Base-by-base conservation (phyloP, 1,140 invertebrate genomes). In the Trigoniulus corallinus region DNA sequence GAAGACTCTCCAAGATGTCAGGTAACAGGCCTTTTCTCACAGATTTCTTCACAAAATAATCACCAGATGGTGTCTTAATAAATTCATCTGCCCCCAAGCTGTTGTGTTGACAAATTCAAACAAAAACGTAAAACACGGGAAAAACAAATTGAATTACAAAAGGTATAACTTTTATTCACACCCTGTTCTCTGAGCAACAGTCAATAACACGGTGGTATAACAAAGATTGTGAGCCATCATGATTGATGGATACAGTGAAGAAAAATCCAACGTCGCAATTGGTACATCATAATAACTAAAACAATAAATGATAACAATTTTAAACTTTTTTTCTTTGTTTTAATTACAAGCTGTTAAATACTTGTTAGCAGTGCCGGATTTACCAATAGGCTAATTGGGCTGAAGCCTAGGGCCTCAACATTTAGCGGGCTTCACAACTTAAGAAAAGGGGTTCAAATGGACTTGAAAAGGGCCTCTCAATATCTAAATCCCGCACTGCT, bases 151-250 rank as follows among this genome's bases (percentile, higher is more conserved):
- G n/a, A n/a, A n/a, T n/a, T n/a, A n/a, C n/a, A n/a, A n/a, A n/a
- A n/a, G n/a, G n/a, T n/a, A n/a, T n/a, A n/a, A n/a, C n/a, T n/a
- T n/a, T n/a, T n/a, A n/a, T n/a, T n/a, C n/a, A n/a, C 70, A 64
- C 71, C 68, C 44, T 77, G 67, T 58, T 79, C 76, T 46, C 76
- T 21, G 21, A 29, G 37, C 23, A 42, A 73, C 74, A 10, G 39
- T 52, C 1, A 96, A 60, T n/a, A 96, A 60, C n/a, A 98, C 68
- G 0, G 95, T 95, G 0, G 94, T 98, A 60, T 99, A 99, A 68
- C 96, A 99, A 22, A 99, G 73, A 74, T 99, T 99, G 62, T 99
- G 94, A 7, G 96, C 96, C 82, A 98, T 98, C 84, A 99, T 99
- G 55, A 99, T 99, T 64, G 92, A 97, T 0, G 96, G 96, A 68